Evolutionary conservation across 2,888 invertebrate genomes (phyloP), one percentile per base, ranked within the genome.

Genomic region (Metacarcinus magister): DNA sequence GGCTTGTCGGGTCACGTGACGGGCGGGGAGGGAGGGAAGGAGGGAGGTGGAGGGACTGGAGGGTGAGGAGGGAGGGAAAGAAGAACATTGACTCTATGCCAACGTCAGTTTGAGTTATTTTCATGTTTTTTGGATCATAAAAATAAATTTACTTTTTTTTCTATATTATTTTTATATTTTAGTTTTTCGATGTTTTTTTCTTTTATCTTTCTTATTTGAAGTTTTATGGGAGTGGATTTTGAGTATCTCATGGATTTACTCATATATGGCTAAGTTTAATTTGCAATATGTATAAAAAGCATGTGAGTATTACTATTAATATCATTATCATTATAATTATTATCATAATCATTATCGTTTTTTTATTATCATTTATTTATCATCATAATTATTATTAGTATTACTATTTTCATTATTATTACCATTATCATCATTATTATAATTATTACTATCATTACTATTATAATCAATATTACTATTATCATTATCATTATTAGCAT

Each of bases 1-100:
- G 90, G 10, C 90, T 82, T 87, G 94, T 32, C 2, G 87, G 46
- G 82, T 43, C 75, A 82, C 87, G 87, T 82, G 46, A 75, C 67
- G 19, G 13, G 67, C 43, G 43, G 75, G 75, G 67, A n/a, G 93
- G 93, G 32, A 19, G 93, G 23, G 5, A 19, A 67, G 60, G 13
- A 67, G 28, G 75, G 2, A 39, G 93, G 7, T 28, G 82, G 39
- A 28, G 39, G 94, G 23, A 46, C 23, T 44, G 43, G 82, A 23
- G 46, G 43, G 46, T n/a, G 82, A 10, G 82, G 13, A n/a, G 67
- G n/a, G n/a, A n/a, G n/a, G 19, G 67, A n/a, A 19, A 23, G 67
- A n/a, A n/a, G 5, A n/a, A 16, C 54, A 10, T 54, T 54, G 3
- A 54, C 54, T 54, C 54, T 54, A 10, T 54, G 54, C 10, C 54